Percentiles rank a stretch among this genome's conserved stretches.
phyloP scores from a whole-genome alignment of 2,888 invertebrate species.

The Dryobota labecula region DNA sequence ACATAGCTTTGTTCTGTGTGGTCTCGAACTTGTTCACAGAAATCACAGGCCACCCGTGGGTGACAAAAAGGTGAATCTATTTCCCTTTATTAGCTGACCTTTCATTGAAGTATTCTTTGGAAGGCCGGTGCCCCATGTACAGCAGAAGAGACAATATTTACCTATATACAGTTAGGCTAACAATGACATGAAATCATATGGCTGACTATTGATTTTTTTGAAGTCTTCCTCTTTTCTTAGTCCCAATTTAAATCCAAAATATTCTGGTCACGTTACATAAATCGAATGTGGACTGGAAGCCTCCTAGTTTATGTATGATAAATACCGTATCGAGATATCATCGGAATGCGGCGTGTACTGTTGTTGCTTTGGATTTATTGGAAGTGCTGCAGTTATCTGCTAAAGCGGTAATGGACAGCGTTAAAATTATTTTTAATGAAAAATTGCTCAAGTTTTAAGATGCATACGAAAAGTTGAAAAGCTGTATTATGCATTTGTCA shows the following conservation, averaged over 20 bases:
- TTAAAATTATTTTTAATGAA: constrained; percentile 19
- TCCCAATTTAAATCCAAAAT: constrained; percentile 38
- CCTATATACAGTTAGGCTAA: not conserved
- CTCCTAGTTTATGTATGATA: constrained; percentile 77
- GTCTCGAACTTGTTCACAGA: constrained; percentile 1
- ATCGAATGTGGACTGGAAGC: constrained; percentile 62
- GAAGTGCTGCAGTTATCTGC: constrained; percentile 66
- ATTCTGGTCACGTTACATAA: constrained; percentile 68
- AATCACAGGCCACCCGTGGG: constrained; percentile 18
- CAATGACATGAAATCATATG: not conserved
- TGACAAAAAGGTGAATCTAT: not conserved
- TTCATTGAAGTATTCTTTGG: not conserved
- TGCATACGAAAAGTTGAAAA: not conserved
- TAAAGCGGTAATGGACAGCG: constrained; percentile 71
- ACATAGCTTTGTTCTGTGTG: not conserved
- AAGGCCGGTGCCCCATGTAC: not conserved
- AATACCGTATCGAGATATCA: constrained; percentile 75
- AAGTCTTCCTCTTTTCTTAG: not conserved
- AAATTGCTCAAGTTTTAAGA: not conserved
- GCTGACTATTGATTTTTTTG: not conserved
- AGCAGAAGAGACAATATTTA: not conserved
- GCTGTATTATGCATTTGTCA: not conserved
- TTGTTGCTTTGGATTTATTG: constrained; percentile 73
- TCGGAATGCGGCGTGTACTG: constrained; percentile 72
- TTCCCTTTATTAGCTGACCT: not conserved